Percentiles rank a stretch among this genome's conserved stretches.
These are phyloP conservation scores for Tethya wilhelma DNA, from an alignment of 37 sponge, comb jelly and placozoan genomes.

Conservation along the genomic window DNA sequence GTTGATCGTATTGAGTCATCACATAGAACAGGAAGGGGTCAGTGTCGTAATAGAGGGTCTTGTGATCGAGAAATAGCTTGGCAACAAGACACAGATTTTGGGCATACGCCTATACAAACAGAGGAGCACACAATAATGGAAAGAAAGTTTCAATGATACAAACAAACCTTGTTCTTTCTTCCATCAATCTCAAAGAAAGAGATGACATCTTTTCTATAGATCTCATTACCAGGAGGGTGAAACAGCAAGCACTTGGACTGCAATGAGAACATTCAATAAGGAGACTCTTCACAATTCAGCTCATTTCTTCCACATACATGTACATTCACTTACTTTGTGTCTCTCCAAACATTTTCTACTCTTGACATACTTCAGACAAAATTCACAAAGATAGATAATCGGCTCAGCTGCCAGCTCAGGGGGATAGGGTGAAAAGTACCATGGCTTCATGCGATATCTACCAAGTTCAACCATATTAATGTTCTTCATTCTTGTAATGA, in stretches of 20 bases:
- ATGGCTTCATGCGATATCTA: constrained; percentile 87
- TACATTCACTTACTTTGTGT: constrained; percentile 71
- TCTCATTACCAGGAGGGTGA: constrained; percentile 99
- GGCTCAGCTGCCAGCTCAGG: constrained; percentile 84
- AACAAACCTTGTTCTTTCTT: constrained; percentile 90
- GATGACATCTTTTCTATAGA: constrained; percentile 91
- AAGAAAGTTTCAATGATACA: neutral
- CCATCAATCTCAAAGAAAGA: constrained; percentile 99
- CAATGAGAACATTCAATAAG: too few species aligned
- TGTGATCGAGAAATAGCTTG: constrained; percentile 99
- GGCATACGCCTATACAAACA: constrained; percentile 69
- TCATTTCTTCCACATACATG: neutral
- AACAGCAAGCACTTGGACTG: constrained; percentile 92
- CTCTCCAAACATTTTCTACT: constrained; percentile 83
- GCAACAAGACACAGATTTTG: constrained; percentile 94
- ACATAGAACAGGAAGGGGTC: constrained; percentile 99
- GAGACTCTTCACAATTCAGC: neutral
- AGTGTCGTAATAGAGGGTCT: constrained; percentile 99
- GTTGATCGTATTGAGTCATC: constrained; percentile 88
- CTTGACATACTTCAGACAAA: constrained; percentile 97
- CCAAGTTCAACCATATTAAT: constrained; percentile 94
- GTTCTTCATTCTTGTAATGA: constrained; percentile 97
- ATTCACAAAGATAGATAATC: constrained; percentile 96
- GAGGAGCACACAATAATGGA: neutral
- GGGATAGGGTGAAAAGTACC: constrained; percentile 99